Base-by-base conservation (phyloP, 30 jellyfish, hydroid and myxozoan species). In the Cassiopea xamachana region DNA sequence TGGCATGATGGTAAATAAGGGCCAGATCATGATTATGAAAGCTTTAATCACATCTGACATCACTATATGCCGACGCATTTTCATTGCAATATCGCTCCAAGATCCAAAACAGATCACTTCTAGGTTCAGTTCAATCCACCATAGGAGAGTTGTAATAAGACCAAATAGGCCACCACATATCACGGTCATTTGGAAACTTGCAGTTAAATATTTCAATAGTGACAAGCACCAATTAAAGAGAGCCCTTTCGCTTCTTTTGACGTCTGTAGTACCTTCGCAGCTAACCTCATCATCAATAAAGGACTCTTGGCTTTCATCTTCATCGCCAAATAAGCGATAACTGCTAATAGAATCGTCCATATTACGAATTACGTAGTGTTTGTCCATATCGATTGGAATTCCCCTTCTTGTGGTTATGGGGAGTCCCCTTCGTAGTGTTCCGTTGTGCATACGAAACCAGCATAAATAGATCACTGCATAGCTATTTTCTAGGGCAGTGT, bases 41-140 rank as follows among this genome's bases (percentile, higher is more conserved):
- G 69, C 89, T 43, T 81, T 80, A 8, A 43, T 17, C 0, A 61
- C 64, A 16, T 81, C 89, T 7, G 68, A 43, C 17, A 49, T 62
- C 48, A 81, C n/a, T 7, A 49, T 62, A 8, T 7, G 14, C 0
- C 80, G 89, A n/a, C 64, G 69, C 12, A 60, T 18, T 14, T 0
- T 14, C n/a, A 7, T 17, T 12, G 89, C 80, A 46, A 81, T 81
- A 9, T 60, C 62, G 18, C 46, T 72, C 79, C 89, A 60, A 17
- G 44, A 39, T 2, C 71, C 89, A 45, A n/a, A 48, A 15, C 89
- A 81, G 46, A 19, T 60, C 27, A 64, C 19, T 46, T 80, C 39
- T 1, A 81, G 1, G 17, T 81, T 81, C 12, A 81, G 39, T 27
- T 27, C 39, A 27, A 27, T 27, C 39, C 39, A 27, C 39, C 39